A percentile compares a stretch with the other conserved stretches of the same genome.
Conservation (phyloP, 2,113 vertebrate genomes). For the Pedionomus torquatus region DNA sequence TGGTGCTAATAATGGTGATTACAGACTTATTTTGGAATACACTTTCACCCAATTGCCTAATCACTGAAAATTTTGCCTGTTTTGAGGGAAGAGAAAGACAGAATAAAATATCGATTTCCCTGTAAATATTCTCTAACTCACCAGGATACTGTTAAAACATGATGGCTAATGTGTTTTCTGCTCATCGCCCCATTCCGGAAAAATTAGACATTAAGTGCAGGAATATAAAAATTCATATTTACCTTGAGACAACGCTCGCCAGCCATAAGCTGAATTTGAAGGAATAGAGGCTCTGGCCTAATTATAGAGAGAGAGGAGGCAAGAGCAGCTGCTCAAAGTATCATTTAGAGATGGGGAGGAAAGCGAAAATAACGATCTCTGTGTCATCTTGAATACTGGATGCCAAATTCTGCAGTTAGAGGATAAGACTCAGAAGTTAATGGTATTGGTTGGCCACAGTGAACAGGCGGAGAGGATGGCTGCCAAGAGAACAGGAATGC, state of each 20-base stretch:
- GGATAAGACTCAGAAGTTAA: background rate
- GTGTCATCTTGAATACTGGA: slow-evolving; percentile 49
- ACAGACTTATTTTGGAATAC: slow-evolving; percentile 14
- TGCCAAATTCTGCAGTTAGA: slow-evolving; percentile 65
- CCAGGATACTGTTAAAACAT: background rate
- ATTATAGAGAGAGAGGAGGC: background rate
- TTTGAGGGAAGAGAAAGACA: background rate
- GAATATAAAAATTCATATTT: background rate
- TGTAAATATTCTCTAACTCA: background rate
- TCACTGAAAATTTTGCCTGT: slow-evolving; percentile 45
- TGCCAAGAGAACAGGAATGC: slow-evolving; percentile 57
- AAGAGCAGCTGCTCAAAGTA: background rate
- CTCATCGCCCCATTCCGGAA: background rate
- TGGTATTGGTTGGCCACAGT: slow-evolving; percentile 36
- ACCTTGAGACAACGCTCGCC: background rate
- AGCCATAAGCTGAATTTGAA: background rate
- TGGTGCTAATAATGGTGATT: slow-evolving; percentile 28
- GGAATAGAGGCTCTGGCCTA: background rate
- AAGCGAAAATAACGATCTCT: background rate
- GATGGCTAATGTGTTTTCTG: background rate
- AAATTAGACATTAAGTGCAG: background rate
- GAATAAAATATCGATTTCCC: background rate
- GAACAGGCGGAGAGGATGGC: slow-evolving; percentile 39
- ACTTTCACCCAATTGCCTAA: slow-evolving; percentile 62
- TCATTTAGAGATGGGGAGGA: background rate